phyloP scores from a whole-genome alignment of 2,888 invertebrate genomes.

The Nyleta sp. region DNA sequence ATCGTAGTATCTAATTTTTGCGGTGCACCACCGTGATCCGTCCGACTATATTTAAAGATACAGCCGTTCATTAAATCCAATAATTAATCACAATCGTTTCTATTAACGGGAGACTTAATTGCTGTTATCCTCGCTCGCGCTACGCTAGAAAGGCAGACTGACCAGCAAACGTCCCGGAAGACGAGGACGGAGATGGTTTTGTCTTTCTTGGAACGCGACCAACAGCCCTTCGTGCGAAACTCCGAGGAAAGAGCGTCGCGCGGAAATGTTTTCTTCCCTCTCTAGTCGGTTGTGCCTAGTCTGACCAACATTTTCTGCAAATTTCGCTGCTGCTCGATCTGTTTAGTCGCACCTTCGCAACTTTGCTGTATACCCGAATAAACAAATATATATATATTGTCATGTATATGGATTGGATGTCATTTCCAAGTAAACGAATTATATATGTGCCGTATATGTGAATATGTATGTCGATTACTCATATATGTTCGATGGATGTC shows the following conservation, averaged over 20 bases:
- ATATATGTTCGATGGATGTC: too few species aligned
- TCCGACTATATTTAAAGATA: constrained; percentile 78
- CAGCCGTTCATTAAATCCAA: constrained; percentile 81
- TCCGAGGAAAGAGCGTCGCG: constrained; percentile 68
- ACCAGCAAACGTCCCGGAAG: constrained; percentile 75
- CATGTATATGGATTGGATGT: too few species aligned
- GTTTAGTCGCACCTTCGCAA: not conserved
- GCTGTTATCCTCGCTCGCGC: constrained; percentile 79
- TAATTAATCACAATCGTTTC: constrained; percentile 82
- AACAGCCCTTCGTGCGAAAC: constrained; percentile 71
- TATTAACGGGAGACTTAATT: constrained; percentile 81
- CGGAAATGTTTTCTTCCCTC: constrained; percentile 55
- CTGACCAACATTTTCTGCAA: constrained; percentile 25
- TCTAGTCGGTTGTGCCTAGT: constrained; percentile 22
- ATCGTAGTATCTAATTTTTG: constrained; percentile 81
- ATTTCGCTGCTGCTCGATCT: constrained; percentile 22
- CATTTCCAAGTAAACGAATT: too few species aligned
- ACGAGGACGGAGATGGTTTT: constrained; percentile 73
- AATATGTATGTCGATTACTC: too few species aligned
- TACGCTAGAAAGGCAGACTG: constrained; percentile 69
- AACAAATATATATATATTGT: too few species aligned
- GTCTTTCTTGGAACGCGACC: constrained; percentile 65
- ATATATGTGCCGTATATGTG: too few species aligned
- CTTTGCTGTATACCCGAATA: too few species aligned
- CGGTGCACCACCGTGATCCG: constrained; percentile 75